A percentile compares a stretch with the other conserved stretches of the same genome.
Conservation (phyloP, 2,888 invertebrate species). For the Aphodius sticticus region DNA sequence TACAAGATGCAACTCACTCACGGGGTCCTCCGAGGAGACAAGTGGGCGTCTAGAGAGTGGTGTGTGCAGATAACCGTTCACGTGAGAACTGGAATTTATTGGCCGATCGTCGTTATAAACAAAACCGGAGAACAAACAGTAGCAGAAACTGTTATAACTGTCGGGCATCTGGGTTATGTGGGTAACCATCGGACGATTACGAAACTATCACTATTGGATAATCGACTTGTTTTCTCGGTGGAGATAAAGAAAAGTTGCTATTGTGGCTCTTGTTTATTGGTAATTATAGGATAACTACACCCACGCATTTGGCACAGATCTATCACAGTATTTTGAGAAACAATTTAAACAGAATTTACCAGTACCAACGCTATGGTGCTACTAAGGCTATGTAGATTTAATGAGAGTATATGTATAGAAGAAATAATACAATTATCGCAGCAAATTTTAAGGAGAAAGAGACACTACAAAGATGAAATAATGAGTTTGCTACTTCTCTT, state of each 20-base stretch:
- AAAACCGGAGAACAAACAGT: conserved; percentile 14
- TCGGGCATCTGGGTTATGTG: neutral
- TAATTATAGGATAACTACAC: neutral
- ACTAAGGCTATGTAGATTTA: no score
- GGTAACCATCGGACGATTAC: neutral
- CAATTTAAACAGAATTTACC: no score
- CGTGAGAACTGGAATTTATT: conserved; percentile 18
- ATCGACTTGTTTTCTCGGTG: neutral
- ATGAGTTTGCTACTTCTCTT: no score
- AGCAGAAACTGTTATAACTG: conserved; percentile 13
- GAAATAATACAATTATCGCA: no score
- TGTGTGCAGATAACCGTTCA: conserved; percentile 1
- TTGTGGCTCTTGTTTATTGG: neutral
- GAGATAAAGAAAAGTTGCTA: neutral
- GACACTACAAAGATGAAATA: no score
- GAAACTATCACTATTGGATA: neutral
- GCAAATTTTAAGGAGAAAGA: no score
- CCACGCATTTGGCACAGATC: neutral
- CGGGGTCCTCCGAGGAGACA: neutral
- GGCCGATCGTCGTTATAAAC: conserved; percentile 18
- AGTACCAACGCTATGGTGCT: no score
- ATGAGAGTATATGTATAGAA: no score
- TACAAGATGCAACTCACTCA: neutral
- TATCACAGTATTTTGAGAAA: neutral
- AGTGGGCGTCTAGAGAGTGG: conserved; percentile 24